Percentiles rank a stretch among this genome's conserved stretches.
These are phyloP conservation scores for Pluvialis apricaria DNA, from an alignment of 2,113 vertebrate genomes.

Conservation along the genomic window DNA sequence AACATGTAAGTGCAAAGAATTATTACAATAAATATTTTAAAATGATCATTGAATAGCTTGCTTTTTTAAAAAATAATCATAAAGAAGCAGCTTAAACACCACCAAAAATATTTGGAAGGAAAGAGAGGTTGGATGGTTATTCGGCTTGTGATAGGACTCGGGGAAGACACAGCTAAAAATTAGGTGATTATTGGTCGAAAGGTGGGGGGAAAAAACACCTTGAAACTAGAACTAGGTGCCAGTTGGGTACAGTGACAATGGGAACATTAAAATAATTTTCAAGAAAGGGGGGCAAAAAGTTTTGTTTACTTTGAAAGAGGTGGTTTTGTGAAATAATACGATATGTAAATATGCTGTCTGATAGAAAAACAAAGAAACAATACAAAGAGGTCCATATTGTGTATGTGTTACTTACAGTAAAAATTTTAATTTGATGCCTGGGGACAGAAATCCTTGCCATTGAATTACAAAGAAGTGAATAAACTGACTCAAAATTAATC, in stretches of 20 bases:
- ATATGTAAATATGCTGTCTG: neutral
- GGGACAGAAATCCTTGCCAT: constrained; percentile 78
- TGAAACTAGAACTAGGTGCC: neutral
- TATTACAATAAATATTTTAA: constrained; percentile 55
- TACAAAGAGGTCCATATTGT: constrained; percentile 71
- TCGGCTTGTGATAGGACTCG: neutral
- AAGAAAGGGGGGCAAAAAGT: neutral
- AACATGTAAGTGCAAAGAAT: constrained; percentile 65
- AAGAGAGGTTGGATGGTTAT: neutral
- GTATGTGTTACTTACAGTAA: constrained; percentile 77
- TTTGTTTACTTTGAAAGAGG: constrained; percentile 58
- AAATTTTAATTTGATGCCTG: constrained; percentile 80
- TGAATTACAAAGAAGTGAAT: constrained; percentile 83
- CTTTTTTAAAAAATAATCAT: neutral
- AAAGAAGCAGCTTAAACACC: constrained; percentile 9
- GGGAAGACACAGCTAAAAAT: neutral
- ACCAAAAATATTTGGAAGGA: constrained; percentile 35
- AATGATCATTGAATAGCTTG: constrained; percentile 48
- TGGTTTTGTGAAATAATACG: constrained; percentile 22
- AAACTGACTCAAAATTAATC: constrained; percentile 83
- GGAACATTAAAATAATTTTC: neutral
- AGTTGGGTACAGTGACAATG: neutral
- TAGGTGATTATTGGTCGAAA: neutral
- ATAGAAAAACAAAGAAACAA: constrained; percentile 74
- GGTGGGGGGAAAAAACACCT: neutral